These are phyloP conservation scores for Beroe forskalii DNA, from an alignment of 37 sponge, comb jelly and placozoan genomes.

Conservation along the genomic window DNA sequence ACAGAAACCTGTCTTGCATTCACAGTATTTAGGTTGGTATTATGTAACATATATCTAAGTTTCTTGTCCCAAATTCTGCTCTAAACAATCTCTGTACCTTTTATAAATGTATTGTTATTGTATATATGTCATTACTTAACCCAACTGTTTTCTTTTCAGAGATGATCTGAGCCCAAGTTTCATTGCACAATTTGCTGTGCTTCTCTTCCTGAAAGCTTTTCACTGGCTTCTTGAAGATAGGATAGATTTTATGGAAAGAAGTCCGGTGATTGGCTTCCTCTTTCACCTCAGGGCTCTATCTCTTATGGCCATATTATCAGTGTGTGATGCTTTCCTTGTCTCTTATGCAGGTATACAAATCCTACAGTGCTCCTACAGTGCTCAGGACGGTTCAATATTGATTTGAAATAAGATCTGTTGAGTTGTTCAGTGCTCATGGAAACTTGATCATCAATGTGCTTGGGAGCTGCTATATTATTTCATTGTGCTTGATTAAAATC, in stretches of 20 bases:
- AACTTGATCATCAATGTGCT: too few relatives aligned
- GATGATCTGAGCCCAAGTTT: conserved; percentile 82
- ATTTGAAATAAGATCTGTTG: too few relatives aligned
- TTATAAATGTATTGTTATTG: too few relatives aligned
- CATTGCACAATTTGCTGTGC: conserved; percentile 80
- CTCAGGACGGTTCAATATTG: too few relatives aligned
- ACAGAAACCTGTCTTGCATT: conserved; percentile 92
- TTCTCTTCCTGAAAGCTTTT: conserved; percentile 82
- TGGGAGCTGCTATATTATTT: too few relatives aligned
- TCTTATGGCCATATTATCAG: conserved; percentile 46
- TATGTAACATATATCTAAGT: too few relatives aligned
- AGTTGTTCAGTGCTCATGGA: too few relatives aligned
- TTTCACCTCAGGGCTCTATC: conserved; percentile 82
- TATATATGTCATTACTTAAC: too few relatives aligned
- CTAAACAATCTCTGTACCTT: too few relatives aligned
- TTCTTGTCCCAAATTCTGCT: too few relatives aligned
- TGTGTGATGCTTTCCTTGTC: conserved; percentile 62
- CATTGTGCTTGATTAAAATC: too few relatives aligned
- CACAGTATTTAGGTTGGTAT: conserved; percentile 78
- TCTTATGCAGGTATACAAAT: conserved; percentile 59
- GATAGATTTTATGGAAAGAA: conserved; percentile 95
- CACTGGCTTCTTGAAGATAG: conserved; percentile 90
- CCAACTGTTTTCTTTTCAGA: conserved; percentile 48
- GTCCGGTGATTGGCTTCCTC: conserved; percentile 80
- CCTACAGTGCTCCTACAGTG: too few relatives aligned